phyloP scores from a whole-genome alignment of 2,888 invertebrate species.

The Pheosia gnoma region DNA sequence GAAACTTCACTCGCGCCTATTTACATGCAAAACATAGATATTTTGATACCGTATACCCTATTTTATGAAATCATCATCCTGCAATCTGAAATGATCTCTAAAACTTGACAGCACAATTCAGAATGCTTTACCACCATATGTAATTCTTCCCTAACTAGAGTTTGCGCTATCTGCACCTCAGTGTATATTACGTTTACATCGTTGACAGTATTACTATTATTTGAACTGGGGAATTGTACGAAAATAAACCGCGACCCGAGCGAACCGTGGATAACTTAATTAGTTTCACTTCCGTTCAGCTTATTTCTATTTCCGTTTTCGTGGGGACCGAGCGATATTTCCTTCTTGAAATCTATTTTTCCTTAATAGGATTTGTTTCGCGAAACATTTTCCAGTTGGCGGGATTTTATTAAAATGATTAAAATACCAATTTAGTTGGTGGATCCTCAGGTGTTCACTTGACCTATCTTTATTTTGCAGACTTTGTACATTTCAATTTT shows the following conservation, averaged over 20 bases:
- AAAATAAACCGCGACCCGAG: slow-evolving; percentile 78
- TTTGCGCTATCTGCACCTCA: slow-evolving; percentile 72
- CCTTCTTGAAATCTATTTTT: slow-evolving; percentile 74
- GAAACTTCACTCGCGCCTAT: slow-evolving; percentile 76
- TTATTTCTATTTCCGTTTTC: slow-evolving; percentile 82
- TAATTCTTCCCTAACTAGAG: slow-evolving; percentile 48
- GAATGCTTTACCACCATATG: slow-evolving; percentile 38
- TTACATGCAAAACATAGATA: slow-evolving; percentile 81
- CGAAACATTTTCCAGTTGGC: slow-evolving; percentile 52
- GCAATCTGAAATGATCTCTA: slow-evolving; percentile 49
- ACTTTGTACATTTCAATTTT: background rate
- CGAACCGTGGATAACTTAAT: slow-evolving; percentile 80
- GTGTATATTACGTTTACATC: slow-evolving; percentile 68
- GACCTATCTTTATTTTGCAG: slow-evolving; percentile 3
- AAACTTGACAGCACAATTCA: slow-evolving; percentile 37
- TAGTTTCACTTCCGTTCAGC: slow-evolving; percentile 81
- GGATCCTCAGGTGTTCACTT: slow-evolving; percentile 46
- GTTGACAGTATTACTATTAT: slow-evolving; percentile 80
- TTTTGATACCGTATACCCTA: slow-evolving; percentile 73
- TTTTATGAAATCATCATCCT: slow-evolving; percentile 45
- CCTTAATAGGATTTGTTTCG: slow-evolving; percentile 76
- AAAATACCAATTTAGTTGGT: slow-evolving; percentile 56
- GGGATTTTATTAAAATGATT: slow-evolving; percentile 61
- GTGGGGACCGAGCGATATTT: slow-evolving; percentile 73
- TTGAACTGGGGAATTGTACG: slow-evolving; percentile 70